phyloP scores from a whole-genome alignment of 2,888 invertebrate genomes.

The Eucriotettix oculatus region DNA sequence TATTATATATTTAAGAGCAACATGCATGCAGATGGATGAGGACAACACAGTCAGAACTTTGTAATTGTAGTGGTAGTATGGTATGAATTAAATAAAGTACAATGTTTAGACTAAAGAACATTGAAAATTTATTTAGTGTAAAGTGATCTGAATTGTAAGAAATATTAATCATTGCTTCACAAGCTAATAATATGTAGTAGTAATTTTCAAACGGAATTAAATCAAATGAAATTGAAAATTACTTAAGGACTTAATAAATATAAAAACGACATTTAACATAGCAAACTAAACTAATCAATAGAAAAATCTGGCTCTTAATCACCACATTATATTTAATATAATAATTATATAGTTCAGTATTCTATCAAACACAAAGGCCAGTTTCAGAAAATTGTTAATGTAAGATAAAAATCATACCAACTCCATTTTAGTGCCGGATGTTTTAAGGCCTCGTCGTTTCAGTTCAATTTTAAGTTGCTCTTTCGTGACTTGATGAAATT shows the following conservation, averaged over 20 bases:
- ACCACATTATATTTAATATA: not conserved
- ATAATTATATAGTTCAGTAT: not conserved
- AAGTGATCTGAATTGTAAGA: too few species aligned
- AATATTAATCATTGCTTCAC: too few species aligned
- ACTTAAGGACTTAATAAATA: not conserved
- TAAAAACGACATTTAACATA: not conserved
- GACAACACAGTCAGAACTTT: too few species aligned
- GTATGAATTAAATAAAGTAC: too few species aligned
- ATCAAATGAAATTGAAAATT: not conserved
- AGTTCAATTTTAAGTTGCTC: slow-evolving; percentile 51
- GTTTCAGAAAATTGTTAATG: too few species aligned
- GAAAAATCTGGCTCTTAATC: not conserved
- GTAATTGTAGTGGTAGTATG: too few species aligned
- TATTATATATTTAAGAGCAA: too few species aligned
- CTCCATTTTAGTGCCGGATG: slow-evolving; percentile 51
- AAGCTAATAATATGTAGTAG: too few species aligned
- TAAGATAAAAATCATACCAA: slow-evolving; percentile 32
- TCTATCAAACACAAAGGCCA: not conserved
- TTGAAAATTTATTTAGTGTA: too few species aligned
- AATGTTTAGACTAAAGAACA: too few species aligned
- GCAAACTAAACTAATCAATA: not conserved
- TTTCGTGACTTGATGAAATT: slow-evolving; percentile 32
- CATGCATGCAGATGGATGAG: too few species aligned
- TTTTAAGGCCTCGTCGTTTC: slow-evolving; percentile 49
- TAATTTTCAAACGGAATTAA: too few species aligned